Evolutionary conservation across 2,888 invertebrate species (phyloP), one percentile per base, ranked within the genome.

Genomic region (Sarcophaga rosellei): DNA sequence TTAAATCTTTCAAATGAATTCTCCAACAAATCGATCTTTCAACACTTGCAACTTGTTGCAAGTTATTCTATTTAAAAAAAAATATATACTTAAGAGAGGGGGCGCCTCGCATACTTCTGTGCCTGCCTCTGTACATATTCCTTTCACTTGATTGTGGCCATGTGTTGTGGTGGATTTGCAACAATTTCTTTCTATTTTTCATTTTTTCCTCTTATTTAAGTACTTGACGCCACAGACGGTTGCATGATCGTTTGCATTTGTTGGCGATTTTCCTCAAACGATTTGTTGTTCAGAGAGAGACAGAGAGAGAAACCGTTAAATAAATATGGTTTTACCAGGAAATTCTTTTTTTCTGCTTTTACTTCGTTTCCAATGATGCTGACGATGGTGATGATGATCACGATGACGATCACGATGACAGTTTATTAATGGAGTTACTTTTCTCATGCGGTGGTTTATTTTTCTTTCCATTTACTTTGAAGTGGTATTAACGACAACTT

Each of bases 151-250:
- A 45, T 47, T 59, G 53, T 17, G n/a, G 20, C 57, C 85, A 85
- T 75, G 78, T 85, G 85, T 85, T 74, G 65, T 61, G 72, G 65
- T 61, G 72, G 85, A 82, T 82, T 85, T 85, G 82, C 85, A 85
- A 74, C 81, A 77, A 73, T 73, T 65, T 70, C 47, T 63, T 61
- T 47, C 8, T 35, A 17, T 63, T 23, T 15, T 63, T 61, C 21
- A 0, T 20, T 10, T 68, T 20, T 23, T 12, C 4, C 4, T 17
- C 15, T 47, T 4, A 47, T 15, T 15, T 53, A 1, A 3, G 47
- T n/a, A 70, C 59, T 63, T 23, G 80, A 66, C 59, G 79, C 17
- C 74, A 78, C 12, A 53, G 53, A 53, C 17, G 12, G 4, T 53
- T 53, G 53, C 63, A 53, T 63, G 63, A 20, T 63, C 23, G 44